Evolutionary conservation across 2,113 vertebrate genomes (phyloP).

Genomic region (Centrocercus urophasianus): DNA sequence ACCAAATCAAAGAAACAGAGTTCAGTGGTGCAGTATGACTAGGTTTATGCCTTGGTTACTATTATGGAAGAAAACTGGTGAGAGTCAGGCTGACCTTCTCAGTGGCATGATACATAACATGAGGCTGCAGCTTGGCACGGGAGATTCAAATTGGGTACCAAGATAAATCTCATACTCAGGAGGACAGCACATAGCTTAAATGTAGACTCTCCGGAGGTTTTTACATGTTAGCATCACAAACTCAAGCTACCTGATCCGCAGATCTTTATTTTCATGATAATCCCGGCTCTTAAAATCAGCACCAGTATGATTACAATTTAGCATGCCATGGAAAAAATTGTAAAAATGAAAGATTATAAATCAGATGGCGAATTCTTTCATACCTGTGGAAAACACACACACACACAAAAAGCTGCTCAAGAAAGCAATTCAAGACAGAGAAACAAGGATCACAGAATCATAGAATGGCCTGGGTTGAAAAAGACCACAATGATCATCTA

Average conservation of each 20-base stretch:
- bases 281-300: background rate
- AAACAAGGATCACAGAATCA: background rate
- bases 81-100: background rate
- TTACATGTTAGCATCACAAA: background rate
- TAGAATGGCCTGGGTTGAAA: no score
- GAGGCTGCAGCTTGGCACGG: background rate
- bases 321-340: background rate
- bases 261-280: background rate
- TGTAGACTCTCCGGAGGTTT: background rate
- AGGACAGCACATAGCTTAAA: background rate
- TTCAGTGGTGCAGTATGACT: fast-evolving
- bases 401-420: background rate
- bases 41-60: background rate
- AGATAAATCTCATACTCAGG: background rate
- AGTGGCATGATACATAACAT: background rate
- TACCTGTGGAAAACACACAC: background rate
- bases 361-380: background rate
- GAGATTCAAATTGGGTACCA: background rate
- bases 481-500: no score
- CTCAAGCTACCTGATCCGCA: background rate
- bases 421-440: background rate
- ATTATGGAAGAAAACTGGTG: background rate
- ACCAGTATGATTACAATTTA: background rate
- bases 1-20: background rate
- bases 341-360: background rate